These are phyloP conservation scores for Drosophila trichaetosa DNA, from an alignment of 2,888 invertebrate genomes.

Conservation along the genomic window DNA sequence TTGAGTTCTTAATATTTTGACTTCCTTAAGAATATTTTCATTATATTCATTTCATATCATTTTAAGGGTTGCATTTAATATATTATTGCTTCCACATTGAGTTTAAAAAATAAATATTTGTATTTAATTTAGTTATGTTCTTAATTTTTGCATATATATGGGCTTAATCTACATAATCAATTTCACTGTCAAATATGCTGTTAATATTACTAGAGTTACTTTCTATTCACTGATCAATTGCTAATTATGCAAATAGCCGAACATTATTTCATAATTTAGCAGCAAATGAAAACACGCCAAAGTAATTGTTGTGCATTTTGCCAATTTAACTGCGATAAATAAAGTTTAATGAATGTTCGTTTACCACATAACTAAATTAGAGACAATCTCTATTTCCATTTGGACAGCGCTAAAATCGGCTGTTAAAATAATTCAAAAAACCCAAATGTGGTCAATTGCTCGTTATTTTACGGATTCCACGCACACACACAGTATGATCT, in stretches of 20 bases:
- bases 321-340: slow-evolving; percentile 64
- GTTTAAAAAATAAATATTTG: not conserved
- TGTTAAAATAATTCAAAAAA: slow-evolving; percentile 47
- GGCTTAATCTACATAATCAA: not conserved
- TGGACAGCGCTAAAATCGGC: slow-evolving; percentile 15
- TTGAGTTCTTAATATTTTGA: not conserved
- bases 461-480: slow-evolving; percentile 36
- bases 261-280: slow-evolving; percentile 19
- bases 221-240: slow-evolving; percentile 12
- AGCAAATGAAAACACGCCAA: slow-evolving; percentile 2
- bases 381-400: slow-evolving; percentile 47
- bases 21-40: not conserved
- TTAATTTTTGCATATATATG: not conserved
- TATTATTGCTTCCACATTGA: not conserved
- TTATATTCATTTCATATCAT: not conserved
- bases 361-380: slow-evolving; percentile 72
- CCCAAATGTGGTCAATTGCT: slow-evolving; percentile 61
- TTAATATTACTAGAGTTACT: not conserved
- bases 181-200: not conserved
- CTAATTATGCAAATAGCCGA: slow-evolving; percentile 28
- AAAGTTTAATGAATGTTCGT: slow-evolving; percentile 43
- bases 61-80: not conserved
- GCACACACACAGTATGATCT: not conserved
- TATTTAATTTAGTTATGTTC: not conserved
- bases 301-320: slow-evolving; percentile 43